Evolutionary conservation across 2,888 invertebrate genomes (phyloP).

Genomic region (Melipona beecheii): DNA sequence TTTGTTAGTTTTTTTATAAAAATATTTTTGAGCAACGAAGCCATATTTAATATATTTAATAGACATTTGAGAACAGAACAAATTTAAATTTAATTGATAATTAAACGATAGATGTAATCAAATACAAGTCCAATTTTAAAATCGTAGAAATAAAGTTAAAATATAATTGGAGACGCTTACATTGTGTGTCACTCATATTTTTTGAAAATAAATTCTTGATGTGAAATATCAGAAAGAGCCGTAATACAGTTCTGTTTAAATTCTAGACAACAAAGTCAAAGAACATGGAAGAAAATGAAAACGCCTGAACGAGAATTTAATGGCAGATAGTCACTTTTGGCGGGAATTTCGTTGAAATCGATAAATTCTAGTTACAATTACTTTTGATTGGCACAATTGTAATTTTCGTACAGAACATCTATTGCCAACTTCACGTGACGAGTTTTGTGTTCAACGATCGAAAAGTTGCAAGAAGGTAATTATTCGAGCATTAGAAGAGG

Average conservation of each 20-base stretch:
- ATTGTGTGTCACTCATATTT: slow-evolving; percentile 43
- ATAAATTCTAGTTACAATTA: slow-evolving; percentile 25
- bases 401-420: neutral
- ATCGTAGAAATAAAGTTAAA: neutral
- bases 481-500: slow-evolving; percentile 5
- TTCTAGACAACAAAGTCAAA: neutral
- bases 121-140: neutral
- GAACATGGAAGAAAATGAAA: neutral
- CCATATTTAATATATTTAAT: neutral
- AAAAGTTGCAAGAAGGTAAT: slow-evolving; percentile 50
- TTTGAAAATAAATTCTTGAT: neutral
- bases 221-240: slow-evolving; percentile 29
- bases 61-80: neutral
- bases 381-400: slow-evolving; percentile 22
- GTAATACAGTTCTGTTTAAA: neutral
- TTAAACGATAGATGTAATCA: neutral
- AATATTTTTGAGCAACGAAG: neutral
- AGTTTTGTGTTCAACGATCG: slow-evolving; percentile 60
- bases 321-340: slow-evolving; percentile 43
- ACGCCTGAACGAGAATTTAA: slow-evolving; percentile 7
- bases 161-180: slow-evolving; percentile 24
- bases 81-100: neutral
- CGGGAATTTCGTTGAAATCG: slow-evolving; percentile 55
- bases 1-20: neutral
- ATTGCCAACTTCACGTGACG: slow-evolving; percentile 47